phyloP scores from a whole-genome alignment of 2,888 invertebrate species.

The Chamaedrilus cognettii region DNA sequence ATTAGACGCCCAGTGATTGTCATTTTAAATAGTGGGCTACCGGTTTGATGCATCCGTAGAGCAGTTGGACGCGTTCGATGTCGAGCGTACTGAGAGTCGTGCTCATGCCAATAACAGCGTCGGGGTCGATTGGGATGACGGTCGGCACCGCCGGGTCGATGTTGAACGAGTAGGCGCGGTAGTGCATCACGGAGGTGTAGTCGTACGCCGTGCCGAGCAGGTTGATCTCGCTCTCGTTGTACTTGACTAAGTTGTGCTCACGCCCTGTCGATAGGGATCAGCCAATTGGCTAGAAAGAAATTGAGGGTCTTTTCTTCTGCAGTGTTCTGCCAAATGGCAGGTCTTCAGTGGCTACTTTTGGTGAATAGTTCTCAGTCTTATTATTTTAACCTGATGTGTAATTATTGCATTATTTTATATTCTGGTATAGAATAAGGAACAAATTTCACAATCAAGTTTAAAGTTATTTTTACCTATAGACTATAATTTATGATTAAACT shows the following conservation, averaged over 20 bases:
- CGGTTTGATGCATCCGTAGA: constrained; percentile 53
- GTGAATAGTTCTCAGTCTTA: too few species aligned
- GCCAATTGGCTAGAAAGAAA: background rate
- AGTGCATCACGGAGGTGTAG: constrained; percentile 80
- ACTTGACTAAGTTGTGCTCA: background rate
- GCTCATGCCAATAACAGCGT: constrained; percentile 66
- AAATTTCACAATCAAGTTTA: too few species aligned
- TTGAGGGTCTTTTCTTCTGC: too few species aligned
- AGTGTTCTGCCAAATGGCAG: too few species aligned
- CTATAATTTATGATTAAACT: too few species aligned
- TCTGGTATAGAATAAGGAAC: too few species aligned
- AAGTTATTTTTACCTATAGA: too few species aligned
- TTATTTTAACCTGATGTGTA: too few species aligned
- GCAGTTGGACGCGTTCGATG: constrained; percentile 56
- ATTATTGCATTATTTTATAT: too few species aligned
- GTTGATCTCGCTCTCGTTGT: constrained; percentile 46
- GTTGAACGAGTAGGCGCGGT: constrained; percentile 64
- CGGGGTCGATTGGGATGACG: constrained; percentile 57
- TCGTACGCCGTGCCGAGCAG: constrained; percentile 71
- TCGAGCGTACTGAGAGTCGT: constrained; percentile 55
- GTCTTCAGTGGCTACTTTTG: too few species aligned
- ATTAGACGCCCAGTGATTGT: too few species aligned
- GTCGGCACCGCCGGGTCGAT: constrained; percentile 51
- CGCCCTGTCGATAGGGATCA: background rate
- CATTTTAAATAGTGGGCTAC: too few species aligned